A percentile compares a stretch with the other conserved stretches of the same genome.
Conservation (phyloP, 2,888 invertebrate genomes). For the Andrena fulva region DNA sequence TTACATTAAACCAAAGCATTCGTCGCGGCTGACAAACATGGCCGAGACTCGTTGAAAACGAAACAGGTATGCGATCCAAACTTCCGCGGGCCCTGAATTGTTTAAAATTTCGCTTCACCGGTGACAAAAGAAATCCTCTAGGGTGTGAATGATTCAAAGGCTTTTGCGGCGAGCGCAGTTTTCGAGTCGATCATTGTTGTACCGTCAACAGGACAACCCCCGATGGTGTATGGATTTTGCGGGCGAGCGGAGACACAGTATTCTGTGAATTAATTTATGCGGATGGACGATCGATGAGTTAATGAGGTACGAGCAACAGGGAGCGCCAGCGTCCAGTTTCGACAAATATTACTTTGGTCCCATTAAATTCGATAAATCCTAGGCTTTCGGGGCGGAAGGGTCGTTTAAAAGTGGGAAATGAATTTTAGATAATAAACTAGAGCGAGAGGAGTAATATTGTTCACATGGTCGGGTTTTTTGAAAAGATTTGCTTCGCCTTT, state of each 20-base stretch:
- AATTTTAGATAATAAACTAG: neutral
- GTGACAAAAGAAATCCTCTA: slow-evolving; percentile 14
- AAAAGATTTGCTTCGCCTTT: neutral
- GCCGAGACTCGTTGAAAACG: slow-evolving; percentile 7
- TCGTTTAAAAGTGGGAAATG: neutral
- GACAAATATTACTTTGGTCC: slow-evolving; percentile 37
- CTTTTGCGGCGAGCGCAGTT: slow-evolving; percentile 12
- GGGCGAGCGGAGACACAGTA: slow-evolving; percentile 40
- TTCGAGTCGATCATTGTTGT: slow-evolving; percentile 40
- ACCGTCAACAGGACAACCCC: slow-evolving; percentile 17
- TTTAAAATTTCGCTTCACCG: slow-evolving; percentile 24
- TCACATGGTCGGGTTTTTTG: neutral
- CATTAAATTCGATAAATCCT: too few relatives aligned
- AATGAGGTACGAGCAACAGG: slow-evolving; percentile 60
- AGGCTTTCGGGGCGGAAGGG: too few relatives aligned
- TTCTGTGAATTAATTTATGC: slow-evolving; percentile 60
- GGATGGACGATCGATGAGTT: slow-evolving; percentile 70
- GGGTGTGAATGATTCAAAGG: too few relatives aligned
- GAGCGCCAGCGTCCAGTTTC: slow-evolving; percentile 31
- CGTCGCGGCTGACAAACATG: neutral
- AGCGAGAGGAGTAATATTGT: neutral
- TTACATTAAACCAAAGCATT: slow-evolving; percentile 17
- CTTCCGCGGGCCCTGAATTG: slow-evolving; percentile 21
- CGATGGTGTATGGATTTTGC: slow-evolving; percentile 31
- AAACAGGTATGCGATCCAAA: slow-evolving; percentile 15